Evolutionary conservation across 2,113 vertebrate genomes (phyloP), one percentile per base, ranked within the genome.

Genomic region (Rhinolophus sinicus): DNA sequence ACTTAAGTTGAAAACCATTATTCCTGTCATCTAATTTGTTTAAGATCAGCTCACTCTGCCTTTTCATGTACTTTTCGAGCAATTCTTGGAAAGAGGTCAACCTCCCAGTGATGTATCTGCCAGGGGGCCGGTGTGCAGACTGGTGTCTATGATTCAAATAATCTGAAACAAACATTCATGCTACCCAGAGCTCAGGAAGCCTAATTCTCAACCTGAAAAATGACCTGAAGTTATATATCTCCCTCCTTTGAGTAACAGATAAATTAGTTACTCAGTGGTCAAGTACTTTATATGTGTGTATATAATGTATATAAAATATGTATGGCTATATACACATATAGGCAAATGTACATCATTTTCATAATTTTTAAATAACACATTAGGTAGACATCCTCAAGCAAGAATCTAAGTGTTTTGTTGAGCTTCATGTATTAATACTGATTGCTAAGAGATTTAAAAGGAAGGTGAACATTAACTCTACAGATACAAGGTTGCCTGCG

Each of bases 201-300:
- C 40, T 83, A 87, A 86, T 75, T 93, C 22, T 94, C 69, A 94
- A 54, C 80, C 93, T 96, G 73, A 95, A 85, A 97, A 97, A 58
- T 67, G 40, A 84, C 40, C 83, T 15, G 33, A 72, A 40, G 64
- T 9, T 62, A 52, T 7, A 47, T 8, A 72, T 82, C 38, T 94
- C 62, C 91, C 47, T 56, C 30, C 64, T 64, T 75, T 47, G 67
- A 93, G 58, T 87, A 86, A 81, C 3, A 82, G 52, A 50, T 65
- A 82, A 80, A 60, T 88, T 35, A 85, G 65, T 30, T 78, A 75
- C 47, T 94, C 65, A 33, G 6, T 85, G 44, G 30, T 12, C 26
- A 54, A 83, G 14, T 33, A 28, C 82, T 56, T 69, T 26, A 9
- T 56, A 18, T 50, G 28, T 14, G 28, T 22, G 38, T 64, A 64